Conservation (phyloP, 2,797 vertebrate genomes). For the Hypotaenidia philippensis region DNA sequence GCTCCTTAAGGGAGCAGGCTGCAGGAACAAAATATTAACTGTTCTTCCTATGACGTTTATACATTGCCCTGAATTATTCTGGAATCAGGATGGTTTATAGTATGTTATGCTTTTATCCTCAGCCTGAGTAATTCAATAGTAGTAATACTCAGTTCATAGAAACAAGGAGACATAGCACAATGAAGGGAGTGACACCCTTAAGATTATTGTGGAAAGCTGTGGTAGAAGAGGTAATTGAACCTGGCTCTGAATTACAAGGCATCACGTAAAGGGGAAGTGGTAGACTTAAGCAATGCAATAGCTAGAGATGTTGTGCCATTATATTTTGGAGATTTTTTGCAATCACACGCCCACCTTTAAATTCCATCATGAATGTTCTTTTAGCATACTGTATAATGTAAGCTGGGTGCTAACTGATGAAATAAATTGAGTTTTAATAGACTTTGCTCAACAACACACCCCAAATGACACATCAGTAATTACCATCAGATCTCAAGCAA, state of each 20-base stretch:
- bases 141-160: background rate
- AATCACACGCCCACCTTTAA: background rate
- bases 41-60: background rate
- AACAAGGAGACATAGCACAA: background rate
- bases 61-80: background rate
- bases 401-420: constrained; percentile 32
- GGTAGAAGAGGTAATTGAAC: background rate
- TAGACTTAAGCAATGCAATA: background rate
- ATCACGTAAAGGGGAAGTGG: background rate
- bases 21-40: background rate
- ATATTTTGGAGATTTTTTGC: background rate
- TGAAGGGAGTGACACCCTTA: background rate
- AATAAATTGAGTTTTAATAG: constrained; percentile 63
- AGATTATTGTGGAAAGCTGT: background rate
- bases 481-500: constrained; percentile 51
- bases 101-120: background rate
- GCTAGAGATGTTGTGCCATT: background rate
- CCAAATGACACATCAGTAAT: constrained; percentile 58
- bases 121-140: background rate
- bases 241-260: background rate
- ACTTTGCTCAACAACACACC: constrained; percentile 52
- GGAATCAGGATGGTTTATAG: background rate
- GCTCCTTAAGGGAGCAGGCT: background rate
- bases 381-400: background rate
- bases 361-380: background rate